Percentiles rank a stretch among this genome's conserved stretches.
Evolutionary conservation across 2,113 vertebrate genomes (phyloP).

Genomic region (Callipepla squamata): DNA sequence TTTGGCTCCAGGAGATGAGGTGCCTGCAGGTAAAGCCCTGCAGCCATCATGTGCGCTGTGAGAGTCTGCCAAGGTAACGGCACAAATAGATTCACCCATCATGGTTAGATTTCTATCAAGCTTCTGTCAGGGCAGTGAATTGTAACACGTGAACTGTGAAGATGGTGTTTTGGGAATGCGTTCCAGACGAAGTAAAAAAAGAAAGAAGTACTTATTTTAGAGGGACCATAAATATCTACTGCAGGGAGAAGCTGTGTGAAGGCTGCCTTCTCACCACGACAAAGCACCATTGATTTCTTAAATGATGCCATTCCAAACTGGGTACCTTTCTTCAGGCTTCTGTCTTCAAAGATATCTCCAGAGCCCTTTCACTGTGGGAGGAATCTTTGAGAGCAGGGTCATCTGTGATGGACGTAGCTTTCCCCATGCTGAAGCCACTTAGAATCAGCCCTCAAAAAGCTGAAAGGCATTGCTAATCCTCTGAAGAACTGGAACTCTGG

Average conservation of each 20-base stretch:
- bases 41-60: rapidly evolving
- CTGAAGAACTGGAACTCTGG: background rate
- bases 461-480: background rate
- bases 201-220: background rate
- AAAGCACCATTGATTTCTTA: background rate
- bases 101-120: background rate
- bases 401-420: background rate
- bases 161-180: background rate
- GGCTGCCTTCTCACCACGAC: background rate
- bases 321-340: background rate
- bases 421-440: background rate
- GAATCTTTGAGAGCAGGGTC: background rate
- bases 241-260: background rate
- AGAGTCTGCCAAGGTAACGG: background rate
- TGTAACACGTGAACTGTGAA: background rate
- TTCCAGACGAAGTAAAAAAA: background rate
- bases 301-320: background rate
- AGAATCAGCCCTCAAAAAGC: background rate
- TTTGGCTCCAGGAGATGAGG: background rate
- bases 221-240: background rate
- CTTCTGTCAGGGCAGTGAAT: background rate
- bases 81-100: background rate
- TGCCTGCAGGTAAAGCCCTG: background rate
- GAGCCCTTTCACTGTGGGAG: background rate
- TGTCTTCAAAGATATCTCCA: background rate